Conservation (phyloP, 1,140 invertebrate genomes). For the Homarus americanus region DNA sequence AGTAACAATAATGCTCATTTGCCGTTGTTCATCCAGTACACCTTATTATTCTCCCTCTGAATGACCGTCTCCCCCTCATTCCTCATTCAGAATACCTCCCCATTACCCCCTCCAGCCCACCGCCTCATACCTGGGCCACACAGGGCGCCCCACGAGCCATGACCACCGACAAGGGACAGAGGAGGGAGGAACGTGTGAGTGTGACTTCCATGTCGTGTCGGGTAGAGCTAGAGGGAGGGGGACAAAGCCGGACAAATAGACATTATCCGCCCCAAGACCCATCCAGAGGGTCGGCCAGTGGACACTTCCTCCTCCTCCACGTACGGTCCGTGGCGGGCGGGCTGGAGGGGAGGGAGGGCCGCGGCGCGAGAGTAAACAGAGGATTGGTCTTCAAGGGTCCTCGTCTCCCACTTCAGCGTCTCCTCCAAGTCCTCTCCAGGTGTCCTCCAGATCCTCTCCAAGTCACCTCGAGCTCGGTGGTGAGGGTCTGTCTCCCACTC, state of each 20-base stretch:
- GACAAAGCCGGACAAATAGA: not conserved
- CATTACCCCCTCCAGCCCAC: no score
- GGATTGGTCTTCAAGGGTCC: conserved; percentile 2
- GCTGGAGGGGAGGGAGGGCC: not conserved
- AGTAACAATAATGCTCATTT: no score
- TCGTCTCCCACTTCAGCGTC: conserved; percentile 12
- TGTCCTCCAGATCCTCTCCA: conserved; percentile 2
- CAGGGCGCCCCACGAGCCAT: no score
- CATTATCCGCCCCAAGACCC: not conserved
- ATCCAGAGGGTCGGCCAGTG: not conserved
- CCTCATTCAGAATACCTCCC: no score
- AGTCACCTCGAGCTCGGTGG: conserved; percentile 2
- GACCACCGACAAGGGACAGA: not conserved
- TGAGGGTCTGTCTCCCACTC: not conserved
- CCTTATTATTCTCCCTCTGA: no score
- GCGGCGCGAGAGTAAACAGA: conserved; percentile 8
- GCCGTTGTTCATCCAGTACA: no score
- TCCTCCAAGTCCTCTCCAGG: not conserved
- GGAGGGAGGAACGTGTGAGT: not conserved
- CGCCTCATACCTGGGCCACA: no score
- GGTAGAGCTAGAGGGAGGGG: not conserved
- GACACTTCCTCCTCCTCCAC: not conserved
- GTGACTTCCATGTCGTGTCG: no score
- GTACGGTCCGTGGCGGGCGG: not conserved
- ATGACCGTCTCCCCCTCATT: no score